Conservation (phyloP, 2,888 invertebrate species). For the Chrysolina haemoptera region DNA sequence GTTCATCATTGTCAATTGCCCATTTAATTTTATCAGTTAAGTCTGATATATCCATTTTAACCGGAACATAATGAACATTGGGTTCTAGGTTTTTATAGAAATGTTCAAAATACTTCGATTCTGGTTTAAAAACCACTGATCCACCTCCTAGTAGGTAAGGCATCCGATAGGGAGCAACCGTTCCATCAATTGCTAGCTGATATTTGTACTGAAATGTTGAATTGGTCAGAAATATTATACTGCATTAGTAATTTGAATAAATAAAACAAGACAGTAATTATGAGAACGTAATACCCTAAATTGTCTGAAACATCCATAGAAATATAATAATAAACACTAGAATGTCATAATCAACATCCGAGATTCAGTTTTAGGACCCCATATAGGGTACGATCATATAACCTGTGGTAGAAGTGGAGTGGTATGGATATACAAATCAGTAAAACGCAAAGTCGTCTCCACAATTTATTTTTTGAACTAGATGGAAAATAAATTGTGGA, state of each 20-base stretch:
- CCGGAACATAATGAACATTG: slow-evolving; percentile 87
- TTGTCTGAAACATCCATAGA: too few species aligned
- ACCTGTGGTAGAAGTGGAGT: too few species aligned
- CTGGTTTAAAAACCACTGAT: slow-evolving; percentile 91
- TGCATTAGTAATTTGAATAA: neutral
- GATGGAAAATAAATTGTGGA: too few species aligned
- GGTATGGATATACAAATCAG: too few species aligned
- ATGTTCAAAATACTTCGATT: slow-evolving; percentile 95
- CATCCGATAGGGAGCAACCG: slow-evolving; percentile 95
- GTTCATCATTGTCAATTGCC: slow-evolving; percentile 81
- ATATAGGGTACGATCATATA: too few species aligned
- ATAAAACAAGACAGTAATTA: too few species aligned
- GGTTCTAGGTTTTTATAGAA: slow-evolving; percentile 87
- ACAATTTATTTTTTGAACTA: too few species aligned
- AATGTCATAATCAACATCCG: too few species aligned
- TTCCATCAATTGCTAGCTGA: slow-evolving; percentile 94
- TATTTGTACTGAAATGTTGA: slow-evolving; percentile 88
- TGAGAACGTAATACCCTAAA: too few species aligned
- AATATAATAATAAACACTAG: too few species aligned
- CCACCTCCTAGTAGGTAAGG: slow-evolving; percentile 93
- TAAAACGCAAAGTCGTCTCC: too few species aligned
- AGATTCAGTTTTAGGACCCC: too few species aligned
- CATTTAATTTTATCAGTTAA: slow-evolving; percentile 84
- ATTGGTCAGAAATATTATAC: slow-evolving; percentile 10
- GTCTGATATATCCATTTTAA: slow-evolving; percentile 86